phyloP scores from a whole-genome alignment of 2,113 vertebrate genomes.

The Heteronetta atricapilla region DNA sequence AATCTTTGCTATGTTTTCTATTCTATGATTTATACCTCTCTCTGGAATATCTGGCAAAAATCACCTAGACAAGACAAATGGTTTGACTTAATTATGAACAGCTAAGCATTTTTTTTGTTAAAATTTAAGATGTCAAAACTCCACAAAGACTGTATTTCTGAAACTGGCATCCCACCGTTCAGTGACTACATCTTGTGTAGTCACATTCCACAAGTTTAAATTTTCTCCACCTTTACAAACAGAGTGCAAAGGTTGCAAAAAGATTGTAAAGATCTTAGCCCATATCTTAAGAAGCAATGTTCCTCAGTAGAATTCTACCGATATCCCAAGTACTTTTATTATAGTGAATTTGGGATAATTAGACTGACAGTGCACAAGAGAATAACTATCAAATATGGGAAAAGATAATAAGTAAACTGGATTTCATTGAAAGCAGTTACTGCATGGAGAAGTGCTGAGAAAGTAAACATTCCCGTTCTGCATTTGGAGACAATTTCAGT shows the following conservation, averaged over 20 bases:
- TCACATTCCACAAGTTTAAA: not conserved
- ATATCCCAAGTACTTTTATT: not conserved
- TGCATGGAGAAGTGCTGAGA: not conserved
- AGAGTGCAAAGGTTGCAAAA: not conserved
- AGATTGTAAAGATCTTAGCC: not conserved
- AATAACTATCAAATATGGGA: not conserved
- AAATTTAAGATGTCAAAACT: not conserved
- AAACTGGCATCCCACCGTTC: not conserved
- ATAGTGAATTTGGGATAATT: not conserved
- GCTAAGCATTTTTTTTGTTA: not conserved
- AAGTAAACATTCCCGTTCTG: not conserved
- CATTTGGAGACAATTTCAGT: not conserved
- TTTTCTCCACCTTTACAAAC: not conserved
- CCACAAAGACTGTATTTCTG: not conserved
- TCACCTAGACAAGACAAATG: not conserved
- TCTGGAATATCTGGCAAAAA: not conserved
- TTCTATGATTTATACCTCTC: not conserved
- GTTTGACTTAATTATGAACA: not conserved
- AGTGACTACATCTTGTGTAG: not conserved
- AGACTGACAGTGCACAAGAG: not conserved
- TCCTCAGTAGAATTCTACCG: not conserved
- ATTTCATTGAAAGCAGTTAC: not conserved
- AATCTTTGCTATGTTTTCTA: not conserved
- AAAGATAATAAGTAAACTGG: not conserved
- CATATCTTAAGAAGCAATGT: not conserved